phyloP scores from a whole-genome alignment of 2,797 vertebrate species.

The Trichosurus vulpecula region DNA sequence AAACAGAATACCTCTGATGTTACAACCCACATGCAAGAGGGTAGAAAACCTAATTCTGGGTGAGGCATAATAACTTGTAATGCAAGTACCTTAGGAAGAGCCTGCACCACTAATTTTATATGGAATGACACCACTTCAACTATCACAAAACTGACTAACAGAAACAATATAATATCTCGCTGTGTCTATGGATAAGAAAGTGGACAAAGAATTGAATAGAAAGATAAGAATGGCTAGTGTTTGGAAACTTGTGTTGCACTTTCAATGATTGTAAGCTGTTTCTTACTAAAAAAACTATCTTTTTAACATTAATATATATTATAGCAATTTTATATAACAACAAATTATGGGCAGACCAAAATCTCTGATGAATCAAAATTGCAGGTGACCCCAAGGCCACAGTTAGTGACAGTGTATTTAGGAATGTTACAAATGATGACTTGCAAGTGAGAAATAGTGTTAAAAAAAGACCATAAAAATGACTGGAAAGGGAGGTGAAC shows the following conservation, averaged over 20 bases:
- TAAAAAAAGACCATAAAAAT: not conserved
- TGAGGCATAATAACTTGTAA: not conserved
- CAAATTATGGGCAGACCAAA: not conserved
- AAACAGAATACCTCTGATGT: not conserved
- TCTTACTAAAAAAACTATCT: not conserved
- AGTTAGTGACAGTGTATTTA: not conserved
- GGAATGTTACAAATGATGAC: not conserved
- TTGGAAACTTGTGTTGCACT: not conserved
- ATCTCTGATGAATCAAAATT: not conserved
- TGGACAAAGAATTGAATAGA: not conserved
- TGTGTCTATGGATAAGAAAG: not conserved
- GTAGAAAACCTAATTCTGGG: not conserved
- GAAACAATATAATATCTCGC: not conserved
- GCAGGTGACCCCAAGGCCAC: not conserved
- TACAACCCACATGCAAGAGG: not conserved
- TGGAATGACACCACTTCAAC: not conserved
- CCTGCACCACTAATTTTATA: not conserved
- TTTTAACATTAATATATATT: not conserved
- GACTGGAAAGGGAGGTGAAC: not conserved
- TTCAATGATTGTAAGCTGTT: not conserved
- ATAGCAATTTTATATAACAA: not conserved
- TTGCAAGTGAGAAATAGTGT: not conserved
- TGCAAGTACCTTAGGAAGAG: not conserved
- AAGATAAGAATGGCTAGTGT: not conserved
- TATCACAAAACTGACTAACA: not conserved